These are phyloP conservation scores for Pyrocephalus nanus DNA, from an alignment of 2,797 vertebrate species.

Conservation along the genomic window DNA sequence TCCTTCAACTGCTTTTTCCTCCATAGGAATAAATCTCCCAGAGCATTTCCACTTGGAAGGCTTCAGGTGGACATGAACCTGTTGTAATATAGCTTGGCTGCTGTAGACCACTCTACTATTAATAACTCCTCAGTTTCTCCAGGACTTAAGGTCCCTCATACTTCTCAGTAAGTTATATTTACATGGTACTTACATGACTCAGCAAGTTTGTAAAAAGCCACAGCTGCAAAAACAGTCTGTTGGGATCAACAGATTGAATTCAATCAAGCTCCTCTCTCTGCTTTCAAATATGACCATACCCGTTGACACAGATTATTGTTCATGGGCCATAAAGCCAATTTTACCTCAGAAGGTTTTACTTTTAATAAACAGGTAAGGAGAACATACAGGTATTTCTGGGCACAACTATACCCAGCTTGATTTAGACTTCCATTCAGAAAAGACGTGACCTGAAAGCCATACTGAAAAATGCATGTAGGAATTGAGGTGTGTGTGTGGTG, in stretches of 20 bases:
- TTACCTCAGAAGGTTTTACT: not conserved
- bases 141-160: not conserved
- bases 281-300: conserved; percentile 22
- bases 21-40: not conserved
- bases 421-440: not conserved
- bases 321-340: not conserved
- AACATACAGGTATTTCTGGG: not conserved
- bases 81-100: conserved; percentile 32
- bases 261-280: not conserved
- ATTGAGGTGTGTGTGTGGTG: accelerated
- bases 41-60: not conserved
- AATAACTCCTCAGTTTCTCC: conserved; percentile 43
- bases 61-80: not conserved
- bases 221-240: conserved; percentile 58
- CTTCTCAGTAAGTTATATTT: conserved; percentile 62
- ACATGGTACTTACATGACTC: not conserved
- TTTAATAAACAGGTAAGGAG: not conserved
- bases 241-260: conserved; percentile 11
- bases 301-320: not conserved
- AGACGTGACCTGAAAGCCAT: not conserved
- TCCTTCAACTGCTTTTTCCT: not conserved
- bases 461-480: not conserved
- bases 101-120: conserved; percentile 43
- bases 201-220: conserved; percentile 4
- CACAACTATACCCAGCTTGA: not conserved